Conservation (phyloP, 2,888 invertebrate species). For the Elgonia sp. region DNA sequence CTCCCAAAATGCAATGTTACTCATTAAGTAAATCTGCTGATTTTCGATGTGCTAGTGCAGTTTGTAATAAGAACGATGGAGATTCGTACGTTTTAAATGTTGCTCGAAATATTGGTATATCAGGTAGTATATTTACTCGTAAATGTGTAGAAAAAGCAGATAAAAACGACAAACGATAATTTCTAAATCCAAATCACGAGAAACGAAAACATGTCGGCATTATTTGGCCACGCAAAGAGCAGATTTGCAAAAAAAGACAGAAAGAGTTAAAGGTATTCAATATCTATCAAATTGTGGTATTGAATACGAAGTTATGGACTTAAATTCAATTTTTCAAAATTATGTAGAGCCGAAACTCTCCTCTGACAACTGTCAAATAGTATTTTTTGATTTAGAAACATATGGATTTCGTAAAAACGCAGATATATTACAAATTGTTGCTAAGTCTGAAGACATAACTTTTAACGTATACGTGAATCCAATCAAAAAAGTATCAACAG, state of each 20-base stretch:
- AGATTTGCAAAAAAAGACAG: conserved; percentile 30
- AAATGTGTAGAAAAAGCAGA: conserved; percentile 23
- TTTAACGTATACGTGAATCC: conserved; percentile 75
- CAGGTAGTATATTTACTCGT: conserved; percentile 34
- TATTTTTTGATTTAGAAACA: conserved; percentile 78
- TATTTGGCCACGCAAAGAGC: conserved; percentile 34
- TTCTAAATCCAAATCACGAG: background rate
- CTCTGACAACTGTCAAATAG: too few relatives aligned
- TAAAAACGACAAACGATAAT: background rate
- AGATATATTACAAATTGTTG: conserved; percentile 74
- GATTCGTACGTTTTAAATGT: too few relatives aligned
- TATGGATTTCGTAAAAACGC: conserved; percentile 25
- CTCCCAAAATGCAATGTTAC: too few relatives aligned
- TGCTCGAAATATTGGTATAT: background rate
- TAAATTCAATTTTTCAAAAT: too few relatives aligned
- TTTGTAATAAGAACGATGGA: too few relatives aligned
- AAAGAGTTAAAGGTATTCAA: conserved; percentile 67
- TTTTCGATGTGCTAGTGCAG: too few relatives aligned
- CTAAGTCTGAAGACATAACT: conserved; percentile 53
- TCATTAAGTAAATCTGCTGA: too few relatives aligned
- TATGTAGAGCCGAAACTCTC: too few relatives aligned
- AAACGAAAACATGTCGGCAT: conserved; percentile 13
- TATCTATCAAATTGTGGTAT: conserved; percentile 74
- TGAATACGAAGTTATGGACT: conserved; percentile 18
- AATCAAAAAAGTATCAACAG: conserved; percentile 54